Conservation (phyloP, 2,888 invertebrate genomes). For the Lepidocyrtoides sp. region DNA sequence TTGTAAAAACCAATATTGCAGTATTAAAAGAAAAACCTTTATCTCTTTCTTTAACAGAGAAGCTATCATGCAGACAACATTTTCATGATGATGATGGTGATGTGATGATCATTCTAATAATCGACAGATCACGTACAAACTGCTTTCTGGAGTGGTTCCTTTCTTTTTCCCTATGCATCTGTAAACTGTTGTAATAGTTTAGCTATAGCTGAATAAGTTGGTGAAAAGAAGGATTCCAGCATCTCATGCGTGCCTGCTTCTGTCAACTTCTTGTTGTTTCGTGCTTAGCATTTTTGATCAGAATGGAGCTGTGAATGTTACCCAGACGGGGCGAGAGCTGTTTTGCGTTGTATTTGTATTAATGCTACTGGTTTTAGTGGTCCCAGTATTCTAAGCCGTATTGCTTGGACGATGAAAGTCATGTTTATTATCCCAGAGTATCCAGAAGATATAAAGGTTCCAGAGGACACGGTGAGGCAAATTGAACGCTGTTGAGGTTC, state of each 20-base stretch:
- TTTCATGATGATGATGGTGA: conserved; percentile 10
- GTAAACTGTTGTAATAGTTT: no score
- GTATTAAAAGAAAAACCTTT: conserved; percentile 46
- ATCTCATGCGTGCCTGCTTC: not conserved
- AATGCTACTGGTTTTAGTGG: no score
- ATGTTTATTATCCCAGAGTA: no score
- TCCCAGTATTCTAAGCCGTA: no score
- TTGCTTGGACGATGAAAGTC: no score
- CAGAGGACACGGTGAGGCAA: no score
- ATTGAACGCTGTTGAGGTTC: no score
- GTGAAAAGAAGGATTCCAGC: not conserved
- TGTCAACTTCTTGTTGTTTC: not conserved
- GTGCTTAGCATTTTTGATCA: not conserved
- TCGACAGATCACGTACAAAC: conserved; percentile 20
- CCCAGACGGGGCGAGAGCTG: no score
- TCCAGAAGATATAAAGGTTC: no score
- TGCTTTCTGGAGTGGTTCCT: not conserved
- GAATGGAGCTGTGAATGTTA: no score
- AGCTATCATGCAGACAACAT: conserved; percentile 26
- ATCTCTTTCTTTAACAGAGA: not conserved
- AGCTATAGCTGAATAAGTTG: no score
- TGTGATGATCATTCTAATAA: conserved; percentile 37
- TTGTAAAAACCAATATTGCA: conserved; percentile 72
- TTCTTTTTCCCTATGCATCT: not conserved
- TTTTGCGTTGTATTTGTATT: no score